These are phyloP conservation scores for Pelodiscus sinensis DNA, from an alignment of 2,113 vertebrate genomes.

Conservation along the genomic window DNA sequence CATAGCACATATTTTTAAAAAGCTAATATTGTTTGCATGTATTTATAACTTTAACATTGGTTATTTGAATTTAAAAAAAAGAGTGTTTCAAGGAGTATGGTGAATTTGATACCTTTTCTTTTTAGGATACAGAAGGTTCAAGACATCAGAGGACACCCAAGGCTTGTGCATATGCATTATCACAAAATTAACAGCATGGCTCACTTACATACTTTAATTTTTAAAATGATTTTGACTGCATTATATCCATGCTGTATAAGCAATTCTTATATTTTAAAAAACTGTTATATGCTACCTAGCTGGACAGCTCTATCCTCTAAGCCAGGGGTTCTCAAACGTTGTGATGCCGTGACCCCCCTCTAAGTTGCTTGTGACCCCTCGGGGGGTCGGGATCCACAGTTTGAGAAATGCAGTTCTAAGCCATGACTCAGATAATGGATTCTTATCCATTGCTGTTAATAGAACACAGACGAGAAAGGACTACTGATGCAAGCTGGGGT, in stretches of 20 bases:
- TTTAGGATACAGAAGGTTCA: background rate
- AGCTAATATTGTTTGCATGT: background rate
- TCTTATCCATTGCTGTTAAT: background rate
- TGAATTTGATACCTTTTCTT: background rate
- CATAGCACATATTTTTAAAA: background rate
- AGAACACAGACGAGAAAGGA: background rate
- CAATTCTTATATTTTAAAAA: background rate
- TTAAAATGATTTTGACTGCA: background rate
- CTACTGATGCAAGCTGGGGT: background rate
- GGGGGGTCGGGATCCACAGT: too few species aligned
- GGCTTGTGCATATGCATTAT: background rate
- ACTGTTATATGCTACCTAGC: background rate
- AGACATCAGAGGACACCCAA: background rate
- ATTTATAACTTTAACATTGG: background rate
- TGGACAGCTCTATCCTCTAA: background rate
- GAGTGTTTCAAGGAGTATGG: background rate
- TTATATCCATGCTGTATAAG: background rate
- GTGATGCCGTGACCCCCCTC: too few species aligned
- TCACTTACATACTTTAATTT: background rate
- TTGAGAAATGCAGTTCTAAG: background rate
- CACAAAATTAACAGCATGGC: background rate
- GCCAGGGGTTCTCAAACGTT: too few species aligned
- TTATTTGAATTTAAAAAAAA: background rate
- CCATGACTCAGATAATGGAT: rapidly evolving
- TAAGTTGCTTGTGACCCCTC: too few species aligned